Evolutionary conservation across 2,113 vertebrate species (phyloP), one percentile per base, ranked within the genome.

Genomic region (Trogon surrucura): DNA sequence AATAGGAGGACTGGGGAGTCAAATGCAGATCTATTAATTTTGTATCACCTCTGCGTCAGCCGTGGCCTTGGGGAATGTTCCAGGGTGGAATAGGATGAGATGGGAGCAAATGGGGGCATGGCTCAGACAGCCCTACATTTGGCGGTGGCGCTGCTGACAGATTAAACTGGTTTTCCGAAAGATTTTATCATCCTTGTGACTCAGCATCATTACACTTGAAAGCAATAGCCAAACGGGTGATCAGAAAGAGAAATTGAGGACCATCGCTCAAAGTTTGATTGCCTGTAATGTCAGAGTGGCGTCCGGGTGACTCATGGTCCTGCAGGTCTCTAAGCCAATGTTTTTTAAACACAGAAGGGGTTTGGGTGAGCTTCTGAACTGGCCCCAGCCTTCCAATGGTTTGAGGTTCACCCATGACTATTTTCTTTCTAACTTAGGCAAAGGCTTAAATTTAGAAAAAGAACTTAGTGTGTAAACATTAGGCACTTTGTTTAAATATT

Each of bases 381-480:
- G 79, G 45, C 74, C 90, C 71, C 74, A 92, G 69, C 69, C 95
- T 95, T 91, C 74, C 89, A 93, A 64, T 85, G 89, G 94, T 95
- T 95, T 97, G 96, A 97, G 93, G 96, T 96, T 96, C 93, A 83
- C 88, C 94, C 91, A 54, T 80, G 70, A 18, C 90, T 93, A 74
- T 95, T 97, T 96, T 96, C 93, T 95, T 45, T 65, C 70, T 92
- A 90, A 75, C 53, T 74, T 65, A 62, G 53, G 84, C 47, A 89
- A 86, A 75, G 38, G 51, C 69, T 91, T 95, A 95, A 85, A 92
- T 94, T 94, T 96, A 94, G 86, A 21, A 38, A 58, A 56, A 72
- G 3, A 91, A 32, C 48, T 61, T 77, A 2, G 18, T 86, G 60
- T 72, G 79, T 85, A 89, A 95, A 95, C 65, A 92, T 78, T 16